Evolutionary conservation across 2,113 vertebrate genomes (phyloP), one percentile per base, ranked within the genome.

Genomic region (Carassius carassius): DNA sequence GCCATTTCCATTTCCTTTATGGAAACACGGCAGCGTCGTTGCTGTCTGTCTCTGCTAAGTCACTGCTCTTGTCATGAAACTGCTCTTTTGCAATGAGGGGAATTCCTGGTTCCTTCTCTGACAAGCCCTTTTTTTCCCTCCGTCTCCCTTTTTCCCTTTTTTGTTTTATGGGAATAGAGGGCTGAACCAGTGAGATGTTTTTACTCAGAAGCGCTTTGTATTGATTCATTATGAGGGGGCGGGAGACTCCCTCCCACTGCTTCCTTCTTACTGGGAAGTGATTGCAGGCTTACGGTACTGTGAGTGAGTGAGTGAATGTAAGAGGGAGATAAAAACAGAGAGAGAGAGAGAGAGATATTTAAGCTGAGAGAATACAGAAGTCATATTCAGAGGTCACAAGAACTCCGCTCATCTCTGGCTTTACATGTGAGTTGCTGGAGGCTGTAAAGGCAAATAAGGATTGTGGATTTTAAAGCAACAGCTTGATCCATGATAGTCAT

Each of bases 221-320:
- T 94, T 94, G 94, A 95, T 94, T 95, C 94, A 94, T 82, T 81
- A 81, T 51, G 87, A 88, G 87, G 81, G 87, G 94, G 94, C 89
- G 94, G 93, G 92, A 89, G 91, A 81, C 83, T 92, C 87, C 96
- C 96, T 97, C 97, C 96, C 94, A 97, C 97, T 86, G 94, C 94
- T 97, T 97, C 96, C 96, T 96, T 94, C 95, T 96, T 97, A 97
- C 96, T 97, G 92, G 96, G 94, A 95, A 95, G 94, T 96, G 95
- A 95, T 95, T 92, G 92, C 93, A 93, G 94, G 88, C 92, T 95
- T 94, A 94, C 92, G 87, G 92, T 92, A 93, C 88, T 86, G 63
- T 90, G 92, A 93, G 81, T 79, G 87, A 67, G 83, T 49, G 32
- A 73, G 11, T 37, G 29, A n/a, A 32, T 41, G 58, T 44, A 14